A percentile compares a stretch with the other conserved stretches of the same genome.
phyloP scores from a whole-genome alignment of 2,888 invertebrate species.

The Drosophila atripex region DNA sequence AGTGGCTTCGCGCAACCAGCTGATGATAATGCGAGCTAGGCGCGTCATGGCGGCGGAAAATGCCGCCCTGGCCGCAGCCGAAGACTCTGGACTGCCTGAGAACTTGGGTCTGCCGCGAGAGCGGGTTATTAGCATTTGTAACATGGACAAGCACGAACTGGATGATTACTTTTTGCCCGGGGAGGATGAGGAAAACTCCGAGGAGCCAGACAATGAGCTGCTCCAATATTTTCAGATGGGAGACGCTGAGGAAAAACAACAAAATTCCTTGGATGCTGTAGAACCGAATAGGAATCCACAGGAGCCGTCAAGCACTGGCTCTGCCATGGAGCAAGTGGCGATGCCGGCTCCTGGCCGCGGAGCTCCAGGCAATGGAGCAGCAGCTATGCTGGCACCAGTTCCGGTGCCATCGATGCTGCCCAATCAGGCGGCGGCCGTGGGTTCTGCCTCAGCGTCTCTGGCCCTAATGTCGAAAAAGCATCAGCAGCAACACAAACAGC shows the following conservation, averaged over 20 bases:
- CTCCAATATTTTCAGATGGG: conserved; percentile 90
- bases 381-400: conserved; percentile 44
- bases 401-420: conserved; percentile 27
- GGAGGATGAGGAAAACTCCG: conserved; percentile 87
- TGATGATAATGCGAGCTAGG: conserved; percentile 84
- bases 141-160: conserved; percentile 91
- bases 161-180: conserved; percentile 88
- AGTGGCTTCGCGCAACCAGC: conserved; percentile 84
- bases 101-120: conserved; percentile 86
- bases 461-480: conserved; percentile 83
- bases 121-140: conserved; percentile 89
- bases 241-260: conserved; percentile 83
- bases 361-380: conserved; percentile 40
- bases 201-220: conserved; percentile 93
- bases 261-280: conserved; percentile 82
- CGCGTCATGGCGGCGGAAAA: conserved; percentile 77
- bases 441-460: conserved; percentile 84
- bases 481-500: conserved; percentile 73
- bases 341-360: conserved; percentile 40
- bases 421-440: conserved; percentile 68
- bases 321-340: conserved; percentile 36
- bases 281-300: conserved; percentile 80
- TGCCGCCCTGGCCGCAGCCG: conserved; percentile 66
- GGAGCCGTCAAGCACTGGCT: conserved; percentile 57
- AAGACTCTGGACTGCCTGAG: conserved; percentile 75